These are phyloP conservation scores for Steinernema carpocapsae DNA, from an alignment of 2,888 invertebrate genomes.

Conservation along the genomic window DNA sequence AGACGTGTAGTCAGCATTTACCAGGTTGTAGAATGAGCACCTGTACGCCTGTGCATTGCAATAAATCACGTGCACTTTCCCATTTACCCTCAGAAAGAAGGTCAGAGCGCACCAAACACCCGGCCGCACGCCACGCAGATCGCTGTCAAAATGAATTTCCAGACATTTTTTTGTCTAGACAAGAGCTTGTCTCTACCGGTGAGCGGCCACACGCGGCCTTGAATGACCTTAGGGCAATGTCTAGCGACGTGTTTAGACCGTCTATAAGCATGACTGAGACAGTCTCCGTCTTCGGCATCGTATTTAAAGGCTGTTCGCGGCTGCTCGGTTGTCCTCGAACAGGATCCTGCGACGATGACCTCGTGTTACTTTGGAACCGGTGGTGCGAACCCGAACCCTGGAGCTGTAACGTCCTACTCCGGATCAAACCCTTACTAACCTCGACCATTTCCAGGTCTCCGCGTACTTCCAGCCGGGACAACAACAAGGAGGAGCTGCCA, in stretches of 20 bases:
- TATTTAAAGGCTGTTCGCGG: not conserved
- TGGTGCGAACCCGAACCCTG: slow-evolving; percentile 7
- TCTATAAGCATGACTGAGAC: not conserved
- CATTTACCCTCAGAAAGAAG: no score
- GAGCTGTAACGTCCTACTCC: not conserved
- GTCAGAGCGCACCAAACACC: no score
- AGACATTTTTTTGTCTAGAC: no score
- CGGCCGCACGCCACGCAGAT: no score
- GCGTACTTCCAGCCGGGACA: not conserved
- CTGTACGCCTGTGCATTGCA: no score
- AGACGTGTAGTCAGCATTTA: not conserved
- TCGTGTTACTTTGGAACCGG: slow-evolving; percentile 33
- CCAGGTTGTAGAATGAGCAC: not conserved
- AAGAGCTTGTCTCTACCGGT: no score
- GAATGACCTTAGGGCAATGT: no score
- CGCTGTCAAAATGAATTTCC: no score
- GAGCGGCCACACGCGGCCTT: no score
- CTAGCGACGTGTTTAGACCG: not conserved
- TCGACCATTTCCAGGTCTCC: no score
- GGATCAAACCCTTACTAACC: not conserved
- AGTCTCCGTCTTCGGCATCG: not conserved
- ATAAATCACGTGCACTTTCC: no score
- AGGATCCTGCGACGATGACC: slow-evolving; percentile 7
- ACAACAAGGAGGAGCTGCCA: not conserved
- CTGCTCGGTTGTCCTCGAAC: not conserved